Percentiles rank a stretch among this genome's conserved stretches.
Evolutionary conservation across 2,797 vertebrate genomes (phyloP).

Genomic region (Otolemur crassicaudatus): DNA sequence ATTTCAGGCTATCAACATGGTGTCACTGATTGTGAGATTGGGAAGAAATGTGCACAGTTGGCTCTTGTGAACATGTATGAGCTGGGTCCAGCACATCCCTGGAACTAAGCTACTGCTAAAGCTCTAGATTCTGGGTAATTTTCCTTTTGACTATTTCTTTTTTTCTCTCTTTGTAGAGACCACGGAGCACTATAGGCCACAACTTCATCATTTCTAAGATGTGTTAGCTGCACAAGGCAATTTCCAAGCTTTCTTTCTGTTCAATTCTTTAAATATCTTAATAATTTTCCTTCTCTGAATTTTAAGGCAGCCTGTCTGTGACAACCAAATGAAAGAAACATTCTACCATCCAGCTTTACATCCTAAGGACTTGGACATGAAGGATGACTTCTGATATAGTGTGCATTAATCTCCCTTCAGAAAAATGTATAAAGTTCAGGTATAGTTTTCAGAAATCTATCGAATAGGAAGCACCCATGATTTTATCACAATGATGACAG

Average conservation of each 20-base stretch:
- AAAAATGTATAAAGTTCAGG: not conserved
- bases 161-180: not conserved
- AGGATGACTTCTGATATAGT: not conserved
- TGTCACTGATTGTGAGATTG: not conserved
- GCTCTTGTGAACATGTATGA: not conserved
- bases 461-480: not conserved
- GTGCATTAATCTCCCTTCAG: not conserved
- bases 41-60: not conserved
- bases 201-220: not conserved
- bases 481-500: not conserved
- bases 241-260: not conserved
- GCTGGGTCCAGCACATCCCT: not conserved
- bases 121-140: not conserved
- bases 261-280: not conserved
- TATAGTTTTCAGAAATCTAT: not conserved
- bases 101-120: not conserved
- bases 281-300: not conserved
- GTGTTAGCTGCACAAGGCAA: not conserved
- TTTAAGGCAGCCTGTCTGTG: not conserved
- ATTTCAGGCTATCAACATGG: not conserved
- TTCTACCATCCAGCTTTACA: not conserved
- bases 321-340: not conserved
- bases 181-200: not conserved
- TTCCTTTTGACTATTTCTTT: not conserved
- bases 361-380: not conserved